These are phyloP conservation scores for Drosophila kanapiae DNA, from an alignment of 1,140 invertebrate species.

Conservation along the genomic window DNA sequence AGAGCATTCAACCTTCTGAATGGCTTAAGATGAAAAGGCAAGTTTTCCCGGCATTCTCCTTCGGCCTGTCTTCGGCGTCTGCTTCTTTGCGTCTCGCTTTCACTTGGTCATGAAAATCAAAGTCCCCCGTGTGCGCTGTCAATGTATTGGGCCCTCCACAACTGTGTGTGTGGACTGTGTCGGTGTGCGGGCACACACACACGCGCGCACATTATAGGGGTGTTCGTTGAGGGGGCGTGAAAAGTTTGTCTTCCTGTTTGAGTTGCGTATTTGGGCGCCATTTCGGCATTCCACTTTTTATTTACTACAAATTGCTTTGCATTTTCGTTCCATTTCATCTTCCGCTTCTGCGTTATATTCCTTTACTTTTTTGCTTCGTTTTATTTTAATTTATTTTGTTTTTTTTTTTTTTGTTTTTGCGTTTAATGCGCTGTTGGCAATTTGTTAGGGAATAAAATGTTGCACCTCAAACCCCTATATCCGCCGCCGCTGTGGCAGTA, in stretches of 20 bases:
- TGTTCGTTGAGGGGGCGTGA: conserved; percentile 24
- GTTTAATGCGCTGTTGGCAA: conserved; percentile 51
- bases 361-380: not conserved
- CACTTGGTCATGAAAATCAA: conserved; percentile 58
- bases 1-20: conserved; percentile 31
- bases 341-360: not conserved
- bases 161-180: conserved; percentile 8
- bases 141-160: conserved; percentile 21
- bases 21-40: conserved; percentile 9
- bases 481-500: not conserved
- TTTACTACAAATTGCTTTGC: conserved; percentile 63
- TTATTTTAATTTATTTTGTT: conserved; percentile 26
- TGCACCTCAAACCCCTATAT: not conserved
- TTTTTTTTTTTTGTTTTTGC: conserved; percentile 41
- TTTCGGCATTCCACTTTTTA: conserved; percentile 53
- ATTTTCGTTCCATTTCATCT: conserved; percentile 43
- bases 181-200: conserved; percentile 4
- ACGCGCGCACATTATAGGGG: conserved; percentile 6
- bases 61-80: conserved; percentile 12
- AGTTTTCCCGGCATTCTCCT: conserved; percentile 14
- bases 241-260: conserved; percentile 56
- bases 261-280: conserved; percentile 50
- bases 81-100: conserved; percentile 23
- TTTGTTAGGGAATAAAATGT: conserved; percentile 56
- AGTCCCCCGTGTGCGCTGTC: conserved; percentile 30